Base-by-base conservation (phyloP, 2,888 invertebrate species). In the Leptinotarsa haldemani region DNA sequence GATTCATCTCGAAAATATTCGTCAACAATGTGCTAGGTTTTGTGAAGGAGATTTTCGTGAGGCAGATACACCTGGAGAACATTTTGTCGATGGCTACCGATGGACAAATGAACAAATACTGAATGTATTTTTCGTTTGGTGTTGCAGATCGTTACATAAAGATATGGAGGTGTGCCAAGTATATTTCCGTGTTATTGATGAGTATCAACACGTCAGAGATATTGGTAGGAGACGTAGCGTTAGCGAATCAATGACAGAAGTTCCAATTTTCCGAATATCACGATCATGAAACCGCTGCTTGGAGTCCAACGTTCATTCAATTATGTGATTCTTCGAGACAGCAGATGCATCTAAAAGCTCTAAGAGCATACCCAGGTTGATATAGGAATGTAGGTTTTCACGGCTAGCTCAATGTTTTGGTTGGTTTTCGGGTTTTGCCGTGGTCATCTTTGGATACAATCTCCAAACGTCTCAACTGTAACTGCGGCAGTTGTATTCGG, bases 1-100 rank as follows among this genome's bases (percentile, higher is more conserved):
- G 80, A 75, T 84, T 84, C 81, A 84, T 83, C 65, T 85, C 84
- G 69, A 82, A 78, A 69, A 85, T 79, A n/a, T 83, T 83, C 67
- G 74, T 78, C 64, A 82, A 75, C 13, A 75, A 18, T 18, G 74
- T 63, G 20, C 16, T 66, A 48, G 52, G 74, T 53, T 20, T 69
- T 25, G 75, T 73, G 50, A 77, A 67, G 18, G 73, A 70, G 40
- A 71, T 70, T 65, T 80, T 81, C 15, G 78, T 65, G 18, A 78
- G 71, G 72, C 77, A 81, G 48, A 81, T 76, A 74, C 79, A 80
- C 75, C 77, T 82, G 46, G 73, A 79, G 69, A 79, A 80, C 82
- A 81, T 82, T 58, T 64, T 64, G 46, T 52, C 61, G 71, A 67
- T 74, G 30, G 64, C 53, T 73, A 66, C 63, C 22, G 50, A 18